These are phyloP conservation scores for Acanthurus tractus DNA, from an alignment of 2,797 vertebrate genomes.

Conservation along the genomic window DNA sequence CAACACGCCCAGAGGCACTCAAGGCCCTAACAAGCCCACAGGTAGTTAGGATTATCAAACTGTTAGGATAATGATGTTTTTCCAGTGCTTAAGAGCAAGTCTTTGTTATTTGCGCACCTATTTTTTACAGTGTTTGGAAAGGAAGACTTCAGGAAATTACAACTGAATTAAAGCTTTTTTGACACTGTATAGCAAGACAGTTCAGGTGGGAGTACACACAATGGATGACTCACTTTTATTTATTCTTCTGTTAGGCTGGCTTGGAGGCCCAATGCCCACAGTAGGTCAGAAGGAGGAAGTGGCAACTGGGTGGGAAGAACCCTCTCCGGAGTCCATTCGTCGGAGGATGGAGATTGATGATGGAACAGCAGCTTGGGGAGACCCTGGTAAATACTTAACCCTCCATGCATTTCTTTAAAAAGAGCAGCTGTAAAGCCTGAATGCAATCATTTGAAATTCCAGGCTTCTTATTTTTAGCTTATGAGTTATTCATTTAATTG, in stretches of 20 bases:
- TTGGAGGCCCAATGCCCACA: slow-evolving; percentile 91
- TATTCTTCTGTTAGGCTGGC: slow-evolving; percentile 86
- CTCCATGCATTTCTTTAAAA: neutral
- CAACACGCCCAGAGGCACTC: slow-evolving; percentile 86
- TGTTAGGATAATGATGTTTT: neutral
- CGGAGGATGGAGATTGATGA: slow-evolving; percentile 98
- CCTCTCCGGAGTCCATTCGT: slow-evolving; percentile 95
- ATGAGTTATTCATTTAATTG: neutral
- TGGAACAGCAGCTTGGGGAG: slow-evolving; percentile 97
- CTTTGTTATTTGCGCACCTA: neutral
- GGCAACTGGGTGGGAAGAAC: slow-evolving; percentile 96
- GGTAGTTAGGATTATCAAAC: slow-evolving; percentile 51
- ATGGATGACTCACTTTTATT: slow-evolving; percentile 18
- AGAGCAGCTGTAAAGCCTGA: neutral
- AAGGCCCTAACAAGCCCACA: slow-evolving; percentile 86
- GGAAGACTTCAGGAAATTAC: neutral
- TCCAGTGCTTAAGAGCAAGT: neutral
- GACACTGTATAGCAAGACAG: neutral
- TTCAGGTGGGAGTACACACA: neutral
- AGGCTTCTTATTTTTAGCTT: neutral
- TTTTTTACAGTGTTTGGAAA: neutral
- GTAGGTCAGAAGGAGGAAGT: slow-evolving; percentile 88
- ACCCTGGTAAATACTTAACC: slow-evolving; percentile 88
- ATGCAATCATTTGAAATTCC: neutral
- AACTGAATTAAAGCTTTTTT: neutral